These are phyloP conservation scores for Limnephilus lunatus DNA, from an alignment of 2,888 invertebrate genomes.

Conservation along the genomic window DNA sequence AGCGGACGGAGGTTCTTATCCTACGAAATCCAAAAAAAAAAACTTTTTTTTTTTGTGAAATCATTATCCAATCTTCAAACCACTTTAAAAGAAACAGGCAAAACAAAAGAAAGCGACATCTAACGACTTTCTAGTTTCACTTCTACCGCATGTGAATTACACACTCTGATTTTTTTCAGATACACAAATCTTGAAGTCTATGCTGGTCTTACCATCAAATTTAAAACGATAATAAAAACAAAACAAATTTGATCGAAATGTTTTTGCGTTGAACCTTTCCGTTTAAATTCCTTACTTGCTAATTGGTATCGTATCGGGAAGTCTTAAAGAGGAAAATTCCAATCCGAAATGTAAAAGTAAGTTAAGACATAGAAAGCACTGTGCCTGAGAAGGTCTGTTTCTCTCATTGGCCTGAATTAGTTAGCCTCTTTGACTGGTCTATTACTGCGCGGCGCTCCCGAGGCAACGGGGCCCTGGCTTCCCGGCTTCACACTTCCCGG, in stretches of 20 bases:
- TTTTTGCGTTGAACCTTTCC: neutral
- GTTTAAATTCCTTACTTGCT: neutral
- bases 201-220: neutral
- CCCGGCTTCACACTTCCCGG: neutral
- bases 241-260: neutral
- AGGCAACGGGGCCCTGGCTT: neutral
- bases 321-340: neutral
- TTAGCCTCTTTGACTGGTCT: constrained; percentile 26
- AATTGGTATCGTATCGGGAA: neutral
- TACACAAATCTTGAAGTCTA: no score
- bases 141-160: no score
- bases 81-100: no score
- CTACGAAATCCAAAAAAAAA: no score
- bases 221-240: neutral
- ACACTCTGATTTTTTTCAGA: no score
- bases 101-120: no score
- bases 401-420: constrained; percentile 22
- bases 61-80: no score
- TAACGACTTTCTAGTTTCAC: no score
- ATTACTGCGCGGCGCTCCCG: neutral
- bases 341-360: neutral
- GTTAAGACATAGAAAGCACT: neutral
- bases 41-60: no score
- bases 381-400: neutral
- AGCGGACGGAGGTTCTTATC: no score